These are phyloP conservation scores for Choreutis nemorana DNA, from an alignment of 2,888 invertebrate genomes.

Conservation along the genomic window DNA sequence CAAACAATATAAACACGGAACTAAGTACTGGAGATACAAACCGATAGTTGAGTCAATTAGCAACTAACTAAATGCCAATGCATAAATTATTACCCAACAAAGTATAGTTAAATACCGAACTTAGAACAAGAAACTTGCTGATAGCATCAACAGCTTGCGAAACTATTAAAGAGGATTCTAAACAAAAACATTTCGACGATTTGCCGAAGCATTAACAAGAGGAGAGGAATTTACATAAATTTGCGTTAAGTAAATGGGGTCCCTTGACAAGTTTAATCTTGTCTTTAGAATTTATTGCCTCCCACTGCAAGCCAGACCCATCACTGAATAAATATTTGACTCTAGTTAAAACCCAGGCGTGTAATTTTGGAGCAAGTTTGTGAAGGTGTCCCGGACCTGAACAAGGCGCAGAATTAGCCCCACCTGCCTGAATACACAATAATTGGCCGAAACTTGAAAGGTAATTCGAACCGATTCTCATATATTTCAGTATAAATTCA, in stretches of 20 bases:
- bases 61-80: too few species aligned
- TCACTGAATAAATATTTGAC: constrained; percentile 49
- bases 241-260: constrained; percentile 64
- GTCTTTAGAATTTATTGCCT: constrained; percentile 59
- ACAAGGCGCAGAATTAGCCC: too few species aligned
- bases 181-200: constrained; percentile 47
- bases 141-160: constrained; percentile 18
- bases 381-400: not conserved
- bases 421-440: too few species aligned
- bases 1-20: too few species aligned
- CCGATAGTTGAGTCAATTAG: too few species aligned
- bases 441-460: too few species aligned
- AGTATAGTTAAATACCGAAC: too few species aligned
- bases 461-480: too few species aligned
- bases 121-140: too few species aligned
- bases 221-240: constrained; percentile 60
- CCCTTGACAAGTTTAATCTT: constrained; percentile 65
- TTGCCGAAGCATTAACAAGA: constrained; percentile 37
- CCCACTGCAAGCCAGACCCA: constrained; percentile 38
- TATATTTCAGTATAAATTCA: too few species aligned
- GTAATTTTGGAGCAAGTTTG: constrained; percentile 18
- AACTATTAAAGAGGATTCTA: constrained; percentile 21
- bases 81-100: too few species aligned
- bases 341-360: constrained; percentile 25
- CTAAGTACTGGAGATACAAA: too few species aligned